Base-by-base conservation (phyloP, 30 jellyfish, hydroid and myxozoan genomes). In the Clytia hemisphaerica region DNA sequence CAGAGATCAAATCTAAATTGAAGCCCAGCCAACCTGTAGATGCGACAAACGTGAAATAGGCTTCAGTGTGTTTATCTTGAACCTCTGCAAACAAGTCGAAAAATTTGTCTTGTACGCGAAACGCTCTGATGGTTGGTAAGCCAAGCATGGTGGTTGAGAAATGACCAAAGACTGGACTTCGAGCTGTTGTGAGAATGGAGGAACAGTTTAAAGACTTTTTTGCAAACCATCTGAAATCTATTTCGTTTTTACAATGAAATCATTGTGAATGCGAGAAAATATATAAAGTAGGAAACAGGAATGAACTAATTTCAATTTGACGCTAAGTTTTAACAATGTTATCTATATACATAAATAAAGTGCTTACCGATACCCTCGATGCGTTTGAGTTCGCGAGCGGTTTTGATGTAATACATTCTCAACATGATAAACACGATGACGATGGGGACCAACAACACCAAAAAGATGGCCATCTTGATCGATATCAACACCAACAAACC, bases 81-180 rank as follows among this genome's bases (percentile, higher is more conserved):
- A 15, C 44, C 25, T 66, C 66, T 67, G 54, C 32, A 69, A 57
- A 61, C 28, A 86, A 58, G 21, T 86, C 96, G 31, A 66, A 63
- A 58, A 86, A 86, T 18, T 48, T 50, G 30, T 58, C 79, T 58
- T 86, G 96, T 2, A 73, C 92, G 30, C 89, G 73, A 66, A 86
- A 86, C 18, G 96, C 96, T 29, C 96, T 85, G 29, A 86, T 86
- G 21, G 93, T 81, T 53, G 96, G 93, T 19, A 86, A 73, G 30
- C 96, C 96, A 1, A 86, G 93, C 33, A 86, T 82, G 1, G 96
- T 86, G 18, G 96, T 86, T 4, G 96, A 86, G 70, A 86, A 78
- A 31, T 86, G 94, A 40, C 96, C 96, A 72, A 86, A 86, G 12
- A 86, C 51, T 9, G 96, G 96, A 50, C 96, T 86, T 34, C 96